Evolutionary conservation across 2,113 vertebrate genomes (phyloP).

Genomic region (Calcarius ornatus): DNA sequence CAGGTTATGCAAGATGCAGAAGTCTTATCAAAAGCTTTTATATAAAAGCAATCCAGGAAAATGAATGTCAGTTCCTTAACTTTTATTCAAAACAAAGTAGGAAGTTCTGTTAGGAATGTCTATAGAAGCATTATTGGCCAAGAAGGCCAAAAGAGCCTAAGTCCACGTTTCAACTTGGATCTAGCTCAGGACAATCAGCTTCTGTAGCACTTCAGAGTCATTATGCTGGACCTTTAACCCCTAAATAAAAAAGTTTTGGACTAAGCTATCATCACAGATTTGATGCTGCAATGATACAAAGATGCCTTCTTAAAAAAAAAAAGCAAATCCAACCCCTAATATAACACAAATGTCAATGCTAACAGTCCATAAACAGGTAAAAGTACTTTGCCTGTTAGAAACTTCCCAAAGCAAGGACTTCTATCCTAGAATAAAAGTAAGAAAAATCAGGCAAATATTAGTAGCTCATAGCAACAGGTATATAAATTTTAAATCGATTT

Average conservation of each 20-base stretch:
- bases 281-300: not conserved
- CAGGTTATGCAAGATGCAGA: not conserved
- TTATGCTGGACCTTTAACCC: not conserved
- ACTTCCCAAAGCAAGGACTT: not conserved
- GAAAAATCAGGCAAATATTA: not conserved
- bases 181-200: rapidly evolving
- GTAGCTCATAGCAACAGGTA: not conserved
- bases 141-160: not conserved
- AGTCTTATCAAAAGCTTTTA: not conserved
- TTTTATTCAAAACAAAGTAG: not conserved
- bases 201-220: not conserved
- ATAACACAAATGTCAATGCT: not conserved
- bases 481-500: rapidly evolving
- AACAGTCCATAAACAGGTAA: not conserved
- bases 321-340: not conserved
- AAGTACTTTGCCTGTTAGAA: not conserved
- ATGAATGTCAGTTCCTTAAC: not conserved
- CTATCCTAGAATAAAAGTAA: not conserved
- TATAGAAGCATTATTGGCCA: not conserved
- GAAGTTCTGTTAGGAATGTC: not conserved
- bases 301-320: not conserved
- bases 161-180: not conserved
- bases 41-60: not conserved
- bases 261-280: not conserved
- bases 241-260: not conserved